These are phyloP conservation scores for Aspiorhynchus laticeps DNA, from an alignment of 2,113 vertebrate species.

Conservation along the genomic window DNA sequence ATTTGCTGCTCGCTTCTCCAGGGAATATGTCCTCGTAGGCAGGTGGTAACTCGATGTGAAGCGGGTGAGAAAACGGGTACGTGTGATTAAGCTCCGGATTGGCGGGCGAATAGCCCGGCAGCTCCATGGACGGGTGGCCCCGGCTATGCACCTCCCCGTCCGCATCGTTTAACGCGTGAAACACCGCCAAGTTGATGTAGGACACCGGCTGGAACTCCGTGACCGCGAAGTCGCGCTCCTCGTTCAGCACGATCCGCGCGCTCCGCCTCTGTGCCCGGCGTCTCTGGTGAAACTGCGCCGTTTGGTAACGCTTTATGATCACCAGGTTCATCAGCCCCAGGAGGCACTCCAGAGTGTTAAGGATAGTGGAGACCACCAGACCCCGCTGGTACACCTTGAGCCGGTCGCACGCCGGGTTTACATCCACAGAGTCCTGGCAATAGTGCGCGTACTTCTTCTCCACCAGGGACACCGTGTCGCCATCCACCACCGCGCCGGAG, in stretches of 20 bases:
- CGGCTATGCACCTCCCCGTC: conserved; percentile 87
- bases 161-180: conserved; percentile 83
- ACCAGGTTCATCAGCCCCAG: conserved; percentile 88
- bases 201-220: conserved; percentile 87
- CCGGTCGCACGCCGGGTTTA: conserved; percentile 81
- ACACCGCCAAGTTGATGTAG: conserved; percentile 89
- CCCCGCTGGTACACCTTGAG: conserved; percentile 88
- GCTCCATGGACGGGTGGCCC: conserved; percentile 90
- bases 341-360: conserved; percentile 91
- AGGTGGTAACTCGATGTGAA: conserved; percentile 84
- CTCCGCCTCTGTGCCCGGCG: conserved; percentile 75
- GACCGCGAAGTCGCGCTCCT: conserved; percentile 83
- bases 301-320: conserved; percentile 86
- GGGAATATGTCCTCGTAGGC: conserved; percentile 91
- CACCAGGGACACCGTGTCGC: conserved; percentile 90
- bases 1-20: conserved; percentile 69
- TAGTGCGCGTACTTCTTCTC: conserved; percentile 91
- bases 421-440: conserved; percentile 76
- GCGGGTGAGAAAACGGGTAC: conserved; percentile 88
- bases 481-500: conserved; percentile 93
- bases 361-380: conserved; percentile 89
- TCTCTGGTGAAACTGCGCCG: conserved; percentile 81
- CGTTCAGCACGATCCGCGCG: conserved; percentile 80
- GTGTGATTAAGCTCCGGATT: conserved; percentile 87
- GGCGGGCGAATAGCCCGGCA: conserved; percentile 88